Conservation (phyloP, 2,888 invertebrate species). For the Girardia tigrina region DNA sequence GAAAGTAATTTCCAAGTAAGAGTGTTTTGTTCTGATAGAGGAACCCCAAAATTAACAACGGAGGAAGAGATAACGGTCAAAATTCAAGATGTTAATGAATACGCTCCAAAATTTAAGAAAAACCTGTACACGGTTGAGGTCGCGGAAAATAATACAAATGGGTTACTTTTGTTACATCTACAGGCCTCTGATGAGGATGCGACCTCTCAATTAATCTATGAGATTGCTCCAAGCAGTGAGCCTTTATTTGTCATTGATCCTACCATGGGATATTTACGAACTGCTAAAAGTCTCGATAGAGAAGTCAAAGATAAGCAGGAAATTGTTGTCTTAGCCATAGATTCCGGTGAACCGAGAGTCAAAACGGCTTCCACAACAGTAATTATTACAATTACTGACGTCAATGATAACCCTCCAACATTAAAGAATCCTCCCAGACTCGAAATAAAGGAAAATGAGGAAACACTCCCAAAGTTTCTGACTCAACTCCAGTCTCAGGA, state of each 20-base stretch:
- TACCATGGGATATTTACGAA: conserved; percentile 3
- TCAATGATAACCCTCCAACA: conserved; percentile 26
- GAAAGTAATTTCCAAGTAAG: conserved; percentile 4
- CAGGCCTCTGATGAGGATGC: conserved; percentile 26
- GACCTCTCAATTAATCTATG: conserved; percentile 15
- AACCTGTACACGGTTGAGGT: not conserved
- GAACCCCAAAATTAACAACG: conserved; percentile 10
- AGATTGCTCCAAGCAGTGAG: not conserved
- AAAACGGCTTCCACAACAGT: conserved; percentile 11
- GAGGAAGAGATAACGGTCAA: conserved; percentile 29
- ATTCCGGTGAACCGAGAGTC: not conserved
- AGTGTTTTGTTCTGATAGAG: conserved; percentile 27
- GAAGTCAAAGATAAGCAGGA: not conserved
- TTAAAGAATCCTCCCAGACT: conserved; percentile 2
- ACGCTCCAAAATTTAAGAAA: conserved; percentile 27
- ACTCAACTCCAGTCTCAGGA: conserved; percentile 18
- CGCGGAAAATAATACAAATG: conserved; percentile 17
- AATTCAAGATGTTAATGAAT: conserved; percentile 32
- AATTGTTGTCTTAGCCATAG: conserved; percentile 25
- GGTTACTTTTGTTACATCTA: not conserved
- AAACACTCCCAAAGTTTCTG: not conserved
- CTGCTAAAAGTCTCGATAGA: conserved; percentile 7
- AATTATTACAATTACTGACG: conserved; percentile 13
- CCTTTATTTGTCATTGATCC: conserved; percentile 25
- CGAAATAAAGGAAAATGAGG: conserved; percentile 28